A percentile compares a stretch with the other conserved stretches of the same genome.
phyloP scores from a whole-genome alignment of 2,113 vertebrate species.

The Centropus bengalensis region DNA sequence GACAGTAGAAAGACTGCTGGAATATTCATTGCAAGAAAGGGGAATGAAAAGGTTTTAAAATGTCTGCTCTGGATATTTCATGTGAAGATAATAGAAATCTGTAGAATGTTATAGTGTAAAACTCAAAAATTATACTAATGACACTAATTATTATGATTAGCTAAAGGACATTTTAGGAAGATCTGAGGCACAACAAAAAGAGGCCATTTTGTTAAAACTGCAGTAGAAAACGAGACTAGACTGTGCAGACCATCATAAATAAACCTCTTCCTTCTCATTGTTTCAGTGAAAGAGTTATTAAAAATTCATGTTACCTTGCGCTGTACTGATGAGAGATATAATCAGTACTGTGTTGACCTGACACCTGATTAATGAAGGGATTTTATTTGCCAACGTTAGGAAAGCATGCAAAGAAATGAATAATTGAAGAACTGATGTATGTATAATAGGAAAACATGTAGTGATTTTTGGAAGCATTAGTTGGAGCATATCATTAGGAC shows the following conservation, averaged over 20 bases:
- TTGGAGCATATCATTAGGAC: conserved; percentile 40
- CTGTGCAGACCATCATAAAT: conserved; percentile 31
- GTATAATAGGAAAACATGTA: conserved; percentile 43
- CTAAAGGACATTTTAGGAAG: conserved; percentile 1
- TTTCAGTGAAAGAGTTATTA: conserved; percentile 52
- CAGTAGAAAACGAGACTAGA: conserved; percentile 2
- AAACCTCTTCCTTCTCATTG: conserved; percentile 61
- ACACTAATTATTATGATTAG: neutral
- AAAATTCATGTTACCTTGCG: conserved; percentile 65
- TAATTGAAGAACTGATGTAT: conserved; percentile 63
- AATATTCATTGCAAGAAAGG: neutral
- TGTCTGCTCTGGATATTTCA: neutral
- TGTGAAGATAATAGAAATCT: neutral
- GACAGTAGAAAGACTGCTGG: neutral
- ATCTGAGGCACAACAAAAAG: neutral
- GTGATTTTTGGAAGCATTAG: conserved; percentile 57
- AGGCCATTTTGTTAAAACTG: conserved; percentile 12
- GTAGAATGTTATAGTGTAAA: neutral
- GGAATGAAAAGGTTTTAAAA: neutral
- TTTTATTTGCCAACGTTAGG: conserved; percentile 46
- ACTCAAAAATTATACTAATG: neutral
- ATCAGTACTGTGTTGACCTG: conserved; percentile 52
- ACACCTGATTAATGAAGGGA: conserved; percentile 65
- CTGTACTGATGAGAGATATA: conserved; percentile 59
- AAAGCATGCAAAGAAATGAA: conserved; percentile 59